Conservation (phyloP, 2,797 vertebrate species). For the Ambastaia sidthimunki region DNA sequence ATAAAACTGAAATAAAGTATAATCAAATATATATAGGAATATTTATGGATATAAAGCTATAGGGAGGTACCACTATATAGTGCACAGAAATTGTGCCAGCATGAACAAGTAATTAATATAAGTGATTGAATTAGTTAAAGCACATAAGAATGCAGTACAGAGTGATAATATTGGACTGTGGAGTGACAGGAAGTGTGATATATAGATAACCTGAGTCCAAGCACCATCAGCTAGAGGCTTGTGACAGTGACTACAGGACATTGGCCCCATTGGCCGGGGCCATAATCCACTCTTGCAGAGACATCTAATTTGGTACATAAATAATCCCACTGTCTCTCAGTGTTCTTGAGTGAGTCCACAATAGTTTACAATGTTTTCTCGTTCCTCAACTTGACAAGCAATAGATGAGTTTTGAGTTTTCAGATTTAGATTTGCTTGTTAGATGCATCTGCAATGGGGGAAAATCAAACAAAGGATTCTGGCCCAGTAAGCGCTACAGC, state of each 20-base stretch:
- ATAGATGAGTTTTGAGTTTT: constrained; percentile 42
- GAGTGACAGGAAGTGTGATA: no score
- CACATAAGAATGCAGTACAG: no score
- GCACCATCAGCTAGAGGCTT: no score
- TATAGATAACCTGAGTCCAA: no score
- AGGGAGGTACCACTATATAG: no score
- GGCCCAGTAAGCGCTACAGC: constrained; percentile 49
- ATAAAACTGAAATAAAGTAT: no score
- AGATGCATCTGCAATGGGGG: constrained; percentile 36
- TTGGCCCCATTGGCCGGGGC: neutral
- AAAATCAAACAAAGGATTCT: constrained; percentile 49
- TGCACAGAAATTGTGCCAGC: no score
- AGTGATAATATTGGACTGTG: no score
- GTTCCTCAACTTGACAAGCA: constrained; percentile 30
- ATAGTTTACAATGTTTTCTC: constrained; percentile 30
- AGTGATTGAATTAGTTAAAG: no score
- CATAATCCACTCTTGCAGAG: neutral
- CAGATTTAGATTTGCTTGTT: constrained; percentile 48
- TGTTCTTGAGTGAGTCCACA: neutral
- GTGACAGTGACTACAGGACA: neutral
- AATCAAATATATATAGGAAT: no score
- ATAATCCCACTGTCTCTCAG: neutral
- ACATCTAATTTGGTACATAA: neutral
- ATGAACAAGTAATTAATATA: no score
- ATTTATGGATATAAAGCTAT: no score